A percentile compares a stretch with the other conserved stretches of the same genome.
Evolutionary conservation across 2,113 vertebrate species (phyloP).

Genomic region (Chelonoidis abingdonii): DNA sequence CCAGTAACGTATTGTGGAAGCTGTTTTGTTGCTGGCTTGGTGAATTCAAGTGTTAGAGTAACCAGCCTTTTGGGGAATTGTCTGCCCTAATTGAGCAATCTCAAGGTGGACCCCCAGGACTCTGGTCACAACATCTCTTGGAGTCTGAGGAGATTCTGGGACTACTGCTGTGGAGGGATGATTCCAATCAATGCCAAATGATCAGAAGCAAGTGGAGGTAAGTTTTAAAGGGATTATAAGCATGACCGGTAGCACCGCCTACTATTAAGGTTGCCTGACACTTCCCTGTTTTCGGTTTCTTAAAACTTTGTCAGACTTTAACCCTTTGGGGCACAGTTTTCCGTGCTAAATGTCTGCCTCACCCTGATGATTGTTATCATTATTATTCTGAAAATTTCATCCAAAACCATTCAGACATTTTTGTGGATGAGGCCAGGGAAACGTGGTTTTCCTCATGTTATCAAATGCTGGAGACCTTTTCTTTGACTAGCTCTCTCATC

Average conservation of each 20-base stretch:
- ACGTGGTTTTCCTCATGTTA: neutral
- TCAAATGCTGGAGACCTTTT: neutral
- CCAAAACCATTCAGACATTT: neutral
- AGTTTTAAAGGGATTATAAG: neutral
- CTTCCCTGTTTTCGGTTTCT: neutral
- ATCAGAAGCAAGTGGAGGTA: neutral
- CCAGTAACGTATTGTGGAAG: no score
- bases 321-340: no score
- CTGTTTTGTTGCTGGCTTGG: no score
- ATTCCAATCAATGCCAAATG: neutral
- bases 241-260: neutral
- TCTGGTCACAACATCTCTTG: neutral
- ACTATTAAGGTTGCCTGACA: neutral
- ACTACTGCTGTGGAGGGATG: neutral
- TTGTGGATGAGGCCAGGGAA: neutral
- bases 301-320: no score
- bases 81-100: no score
- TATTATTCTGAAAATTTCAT: neutral
- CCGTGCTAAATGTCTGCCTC: neutral
- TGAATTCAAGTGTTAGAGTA: no score
- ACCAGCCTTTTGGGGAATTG: no score
- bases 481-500: neutral
- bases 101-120: no score
- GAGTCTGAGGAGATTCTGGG: neutral
- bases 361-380: neutral